A percentile compares a stretch with the other conserved stretches of the same genome.
Conservation (phyloP, 2,797 vertebrate genomes). For the Amniataba percoides region DNA sequence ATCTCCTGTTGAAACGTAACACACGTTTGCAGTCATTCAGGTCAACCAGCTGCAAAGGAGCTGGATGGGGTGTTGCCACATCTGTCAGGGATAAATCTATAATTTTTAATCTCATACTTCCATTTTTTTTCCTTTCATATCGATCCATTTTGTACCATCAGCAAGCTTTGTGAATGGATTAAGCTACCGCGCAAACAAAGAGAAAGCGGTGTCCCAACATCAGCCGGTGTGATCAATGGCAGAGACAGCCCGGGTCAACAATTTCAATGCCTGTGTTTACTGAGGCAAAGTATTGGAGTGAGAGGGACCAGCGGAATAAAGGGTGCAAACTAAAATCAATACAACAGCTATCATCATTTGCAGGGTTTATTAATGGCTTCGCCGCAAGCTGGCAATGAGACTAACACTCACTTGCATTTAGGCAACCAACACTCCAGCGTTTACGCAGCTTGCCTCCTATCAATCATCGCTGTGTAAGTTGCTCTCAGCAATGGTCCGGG, state of each 20-base stretch:
- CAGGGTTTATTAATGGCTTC: slow-evolving; percentile 79
- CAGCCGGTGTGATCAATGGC: slow-evolving; percentile 73
- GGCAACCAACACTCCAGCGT: slow-evolving; percentile 66
- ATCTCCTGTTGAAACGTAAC: slow-evolving; percentile 15
- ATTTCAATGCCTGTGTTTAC: slow-evolving; percentile 76
- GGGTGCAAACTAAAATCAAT: slow-evolving; percentile 78
- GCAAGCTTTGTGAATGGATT: slow-evolving; percentile 67
- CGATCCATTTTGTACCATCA: slow-evolving; percentile 62
- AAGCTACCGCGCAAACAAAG: slow-evolving; percentile 62
- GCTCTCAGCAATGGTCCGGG: slow-evolving; percentile 72
- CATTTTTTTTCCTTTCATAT: slow-evolving; percentile 56
- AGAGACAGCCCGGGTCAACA: slow-evolving; percentile 70
- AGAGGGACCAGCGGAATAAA: slow-evolving; percentile 59
- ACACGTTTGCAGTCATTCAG: not conserved
- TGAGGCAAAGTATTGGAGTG: slow-evolving; percentile 74
- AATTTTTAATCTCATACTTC: slow-evolving; percentile 60
- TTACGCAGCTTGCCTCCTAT: slow-evolving; percentile 70
- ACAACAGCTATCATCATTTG: slow-evolving; percentile 82
- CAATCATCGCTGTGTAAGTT: slow-evolving; percentile 70
- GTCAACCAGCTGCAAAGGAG: slow-evolving; percentile 21
- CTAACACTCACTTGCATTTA: slow-evolving; percentile 79
- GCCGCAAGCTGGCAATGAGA: slow-evolving; percentile 68
- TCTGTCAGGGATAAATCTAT: slow-evolving; percentile 56
- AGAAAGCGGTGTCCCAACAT: slow-evolving; percentile 65
- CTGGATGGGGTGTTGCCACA: slow-evolving; percentile 12